Evolutionary conservation across 2,797 vertebrate species (phyloP), one percentile per base, ranked within the genome.

Genomic region (Hylomyscus alleni): DNA sequence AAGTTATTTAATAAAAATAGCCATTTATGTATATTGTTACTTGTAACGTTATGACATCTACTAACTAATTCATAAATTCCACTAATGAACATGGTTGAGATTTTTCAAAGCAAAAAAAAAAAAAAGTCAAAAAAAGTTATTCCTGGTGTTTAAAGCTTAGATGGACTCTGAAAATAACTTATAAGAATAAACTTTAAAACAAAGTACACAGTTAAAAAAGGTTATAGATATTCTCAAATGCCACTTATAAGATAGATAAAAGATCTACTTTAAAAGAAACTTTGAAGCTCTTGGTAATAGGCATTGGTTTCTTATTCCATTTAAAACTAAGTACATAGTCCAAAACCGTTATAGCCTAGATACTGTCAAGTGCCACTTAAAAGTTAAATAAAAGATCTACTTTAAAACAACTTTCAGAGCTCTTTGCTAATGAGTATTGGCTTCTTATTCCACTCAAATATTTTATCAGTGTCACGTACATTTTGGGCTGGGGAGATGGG

Each of bases 371-470:
- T 6, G 65, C n/a, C 5, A 65, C 20, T 85, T 89, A 73, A 5
- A 91, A 93, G 86, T 86, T 9, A 93, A 89, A 58, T 89, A 92
- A 93, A 19, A 82, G 3, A 90, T 76, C n/a, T 80, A 54, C 15
- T 88, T 88, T 62, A 9, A 94, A 93, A 54, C 14, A 60, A 60
- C 7, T 73, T 91, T 93, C 62, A 26, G 88, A 93, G 20, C 73
- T 84, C 52, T 94, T 96, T 11, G 2, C n/a, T 92, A 91, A 58
- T 62, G 29, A 83, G 40, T 31, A 52, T 65, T 91, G 29, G 34
- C 89, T 94, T 95, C 58, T 90, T 95, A 92, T 58, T 95, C 60
- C 90, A 40, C 58, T 92, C 56, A 72, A 17, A 47, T 84, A 89
- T 80, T 92, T 95, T 91, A 95, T 89, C 31, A 89, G 4, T 82